Evolutionary conservation across 2,113 vertebrate species (phyloP).

Genomic region (Platichthys flesus): DNA sequence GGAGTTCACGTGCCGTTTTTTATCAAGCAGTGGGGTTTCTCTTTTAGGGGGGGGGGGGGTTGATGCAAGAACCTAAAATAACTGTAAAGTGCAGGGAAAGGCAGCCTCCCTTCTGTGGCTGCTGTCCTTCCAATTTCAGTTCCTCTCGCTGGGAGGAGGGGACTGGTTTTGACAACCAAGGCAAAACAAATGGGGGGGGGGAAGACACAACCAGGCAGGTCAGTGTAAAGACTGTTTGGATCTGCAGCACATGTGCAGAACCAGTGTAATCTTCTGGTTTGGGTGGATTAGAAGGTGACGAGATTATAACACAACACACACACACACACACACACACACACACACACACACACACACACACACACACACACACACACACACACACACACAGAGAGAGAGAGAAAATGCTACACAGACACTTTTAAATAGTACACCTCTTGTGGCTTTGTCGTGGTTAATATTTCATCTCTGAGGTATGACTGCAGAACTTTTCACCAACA

Average conservation of each 20-base stretch:
- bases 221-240: no score
- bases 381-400: background rate
- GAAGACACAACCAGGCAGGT: background rate
- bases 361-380: slow-evolving; percentile 1
- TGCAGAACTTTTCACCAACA: background rate
- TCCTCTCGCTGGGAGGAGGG: slow-evolving; percentile 33
- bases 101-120: slow-evolving; percentile 19
- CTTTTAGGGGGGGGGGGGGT: background rate
- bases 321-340: background rate
- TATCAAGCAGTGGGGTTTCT: slow-evolving; percentile 15
- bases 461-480: slow-evolving; percentile 48
- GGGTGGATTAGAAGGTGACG: background rate
- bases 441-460: slow-evolving; percentile 52
- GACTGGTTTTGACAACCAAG: slow-evolving; percentile 32
- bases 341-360: background rate
- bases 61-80: slow-evolving; percentile 72
- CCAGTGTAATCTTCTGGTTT: no score
- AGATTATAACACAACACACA: background rate
- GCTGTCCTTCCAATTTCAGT: slow-evolving; percentile 49
- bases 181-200: background rate
- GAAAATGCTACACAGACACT: background rate
- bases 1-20: slow-evolving; percentile 50
- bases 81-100: slow-evolving; percentile 44
- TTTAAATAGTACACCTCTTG: background rate
- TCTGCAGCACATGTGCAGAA: no score